Base-by-base conservation (phyloP, 2,797 vertebrate genomes). In the Strix occidentalis region DNA sequence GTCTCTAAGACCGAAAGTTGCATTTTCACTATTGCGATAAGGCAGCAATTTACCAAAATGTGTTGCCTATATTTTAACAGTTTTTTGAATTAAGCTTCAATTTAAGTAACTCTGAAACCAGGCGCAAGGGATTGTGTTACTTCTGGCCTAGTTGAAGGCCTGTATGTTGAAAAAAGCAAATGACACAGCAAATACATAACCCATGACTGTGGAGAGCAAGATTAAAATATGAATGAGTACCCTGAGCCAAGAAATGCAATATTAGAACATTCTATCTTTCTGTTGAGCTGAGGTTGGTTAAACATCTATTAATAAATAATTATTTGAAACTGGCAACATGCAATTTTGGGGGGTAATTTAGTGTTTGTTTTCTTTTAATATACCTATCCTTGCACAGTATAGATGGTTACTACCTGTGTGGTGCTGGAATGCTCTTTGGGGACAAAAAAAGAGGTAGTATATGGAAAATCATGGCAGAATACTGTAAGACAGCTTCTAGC, bases 141-240 rank as follows among this genome's bases (percentile, higher is more conserved):
- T 75, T 24, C 74, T 96, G 94, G 81, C 93, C 89, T 90, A 56
- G 58, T 6, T 70, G 86, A 91, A 81, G 41, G 58, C 64, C 58
- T 89, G 56, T 79, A 18, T 53, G 28, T 84, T 93, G 92, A 95
- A 69, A 90, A 93, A 76, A 95, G 96, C 95, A 88, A 97, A 94
- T 98, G 97, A 98, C 95, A 93, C 94, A 97, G 97, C 97, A 90
- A 94, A 97, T 95, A 74, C 0, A 74, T 97, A 98, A 96, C 86
- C 68, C 71, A 2, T 97, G 97, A 97, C 96, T 96, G 82, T 70
- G 90, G 89, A 88, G 90, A 95, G 91, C 83, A 71, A 94, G 89
- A 96, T 92, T 95, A 78, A 96, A 92, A 79, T 86, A 39, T 90
- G 96, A 97, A 88, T 96, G 96, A 91, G 77, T 29, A 50, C 48